Evolutionary conservation across 2,888 invertebrate species (phyloP).

Genomic region (Rhodophaea formosa): DNA sequence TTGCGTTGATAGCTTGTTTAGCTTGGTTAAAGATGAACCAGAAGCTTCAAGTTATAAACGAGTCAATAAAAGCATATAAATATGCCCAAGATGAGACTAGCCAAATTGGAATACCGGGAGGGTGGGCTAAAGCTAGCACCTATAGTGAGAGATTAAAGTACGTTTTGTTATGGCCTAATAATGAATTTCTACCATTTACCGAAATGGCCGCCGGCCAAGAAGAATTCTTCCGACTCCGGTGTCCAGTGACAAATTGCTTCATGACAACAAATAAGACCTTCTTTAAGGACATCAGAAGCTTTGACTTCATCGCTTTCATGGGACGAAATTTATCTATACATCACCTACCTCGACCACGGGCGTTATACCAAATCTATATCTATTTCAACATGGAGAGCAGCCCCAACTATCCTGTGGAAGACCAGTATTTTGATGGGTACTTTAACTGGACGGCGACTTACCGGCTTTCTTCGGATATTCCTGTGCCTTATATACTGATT

Average conservation of each 20-base stretch:
- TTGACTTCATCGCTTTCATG: neutral
- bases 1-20: neutral
- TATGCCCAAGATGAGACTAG: neutral
- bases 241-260: neutral
- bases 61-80: neutral
- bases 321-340: neutral
- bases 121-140: neutral
- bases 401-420: neutral
- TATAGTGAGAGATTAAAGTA: neutral
- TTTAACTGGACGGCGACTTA: constrained; percentile 68
- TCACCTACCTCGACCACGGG: neutral
- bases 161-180: neutral
- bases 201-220: neutral
- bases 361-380: neutral
- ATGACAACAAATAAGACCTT: neutral
- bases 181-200: neutral
- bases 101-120: neutral
- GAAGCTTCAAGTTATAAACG: neutral
- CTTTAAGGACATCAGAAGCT: neutral
- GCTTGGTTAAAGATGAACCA: neutral
- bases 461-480: constrained; percentile 51
- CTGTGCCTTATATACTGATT: constrained; percentile 48
- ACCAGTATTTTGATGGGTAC: constrained; percentile 38
- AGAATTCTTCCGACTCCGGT: neutral
- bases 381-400: constrained; percentile 2